Base-by-base conservation (phyloP, 2,113 vertebrate species). In the Tupaia chinensis region DNA sequence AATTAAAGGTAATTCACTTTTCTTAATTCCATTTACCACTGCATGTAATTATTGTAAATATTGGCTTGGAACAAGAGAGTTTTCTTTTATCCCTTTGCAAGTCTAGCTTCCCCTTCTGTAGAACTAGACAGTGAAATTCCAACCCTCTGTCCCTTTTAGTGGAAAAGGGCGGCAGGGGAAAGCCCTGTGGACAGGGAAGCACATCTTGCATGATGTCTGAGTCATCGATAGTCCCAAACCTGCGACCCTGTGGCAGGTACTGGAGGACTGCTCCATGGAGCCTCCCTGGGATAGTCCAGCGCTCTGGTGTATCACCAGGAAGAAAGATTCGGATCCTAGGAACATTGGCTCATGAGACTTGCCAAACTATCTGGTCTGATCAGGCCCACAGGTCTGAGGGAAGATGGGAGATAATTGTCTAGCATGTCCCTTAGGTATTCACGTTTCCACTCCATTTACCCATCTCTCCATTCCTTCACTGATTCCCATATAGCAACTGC, bases 1-100 rank as follows among this genome's bases (percentile, higher is more conserved):
- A 84, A 97, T 94, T 95, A 86, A 94, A 87, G 66, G 79, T 66
- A 97, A 96, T 96, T 95, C 70, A 60, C 86, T 94, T 97, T 94
- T 53, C 89, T 89, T 56, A 93, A 83, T 87, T 94, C 88, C 86
- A 87, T 96, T 93, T 94, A 87, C 63, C 65, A 94, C 70, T 82
- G 63, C 22, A 53, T 56, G 11, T 94, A 96, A 97, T 97, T 89
- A 96, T 53, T 80, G 34, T 92, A 97, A 97, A 97, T 83, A 97
- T 79, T 94, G 63, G 23, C 78, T 94, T 89, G 32, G 86, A 96
- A 88, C 69, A 95, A 74, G 80, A 93, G 60, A 78, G n/a, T 78
- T 90, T 72, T 27, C 78, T 80, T 77, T 61, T 74, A 44, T 7
- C 29, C 53, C 63, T 20, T 1, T 65, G 44, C 22, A 79, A 88